phyloP scores from a whole-genome alignment of 2,797 vertebrate genomes.

The Saxicola maurus region DNA sequence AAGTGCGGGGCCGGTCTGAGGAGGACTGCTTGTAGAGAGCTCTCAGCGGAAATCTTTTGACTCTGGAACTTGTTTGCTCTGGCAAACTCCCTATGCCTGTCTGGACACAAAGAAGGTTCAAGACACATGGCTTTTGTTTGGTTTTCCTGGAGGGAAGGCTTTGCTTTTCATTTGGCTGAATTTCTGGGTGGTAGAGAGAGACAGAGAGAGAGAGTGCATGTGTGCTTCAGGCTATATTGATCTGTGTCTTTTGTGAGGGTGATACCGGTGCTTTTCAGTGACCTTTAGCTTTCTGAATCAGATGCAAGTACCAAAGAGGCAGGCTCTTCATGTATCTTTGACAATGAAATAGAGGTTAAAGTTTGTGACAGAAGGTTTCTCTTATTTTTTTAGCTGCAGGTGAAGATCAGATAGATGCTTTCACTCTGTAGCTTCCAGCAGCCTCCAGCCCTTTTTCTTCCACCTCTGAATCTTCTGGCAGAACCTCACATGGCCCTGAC shows the following conservation, averaged over 20 bases:
- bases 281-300: not conserved
- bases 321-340: not conserved
- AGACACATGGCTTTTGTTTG: slow-evolving; percentile 56
- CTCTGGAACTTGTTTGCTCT: slow-evolving; percentile 63
- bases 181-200: slow-evolving; percentile 35
- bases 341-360: not conserved
- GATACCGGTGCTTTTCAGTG: not conserved
- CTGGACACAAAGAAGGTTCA: slow-evolving; percentile 46
- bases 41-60: slow-evolving; percentile 64
- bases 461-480: not conserved
- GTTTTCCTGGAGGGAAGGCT: slow-evolving; percentile 55
- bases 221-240: not conserved
- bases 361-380: not conserved
- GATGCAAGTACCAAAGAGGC: not conserved
- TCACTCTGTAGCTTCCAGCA: not conserved
- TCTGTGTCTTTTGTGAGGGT: not conserved
- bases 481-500: not conserved
- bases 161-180: slow-evolving; percentile 47
- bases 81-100: slow-evolving; percentile 53
- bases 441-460: not conserved
- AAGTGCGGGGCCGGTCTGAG: not conserved
- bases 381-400: not conserved
- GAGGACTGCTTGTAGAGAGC: slow-evolving; percentile 49
- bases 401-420: not conserved
- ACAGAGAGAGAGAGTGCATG: not conserved